Evolutionary conservation across 2,797 vertebrate genomes (phyloP).

Genomic region (Anabas testudineus): DNA sequence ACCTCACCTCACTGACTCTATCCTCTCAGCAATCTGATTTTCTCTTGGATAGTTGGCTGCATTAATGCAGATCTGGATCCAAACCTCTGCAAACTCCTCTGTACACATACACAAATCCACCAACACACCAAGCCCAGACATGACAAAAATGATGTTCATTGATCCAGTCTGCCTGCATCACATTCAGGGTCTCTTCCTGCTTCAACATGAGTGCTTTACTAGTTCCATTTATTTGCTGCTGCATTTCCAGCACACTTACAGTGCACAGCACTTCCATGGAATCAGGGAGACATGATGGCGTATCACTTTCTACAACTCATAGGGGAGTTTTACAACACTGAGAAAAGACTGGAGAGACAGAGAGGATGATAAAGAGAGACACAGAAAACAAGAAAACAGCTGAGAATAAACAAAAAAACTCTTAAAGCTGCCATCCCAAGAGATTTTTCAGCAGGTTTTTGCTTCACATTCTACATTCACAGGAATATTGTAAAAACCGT

Average conservation of each 20-base stretch:
- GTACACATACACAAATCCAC: conserved; percentile 29
- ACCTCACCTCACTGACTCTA: conserved; percentile 20
- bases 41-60: conserved; percentile 25
- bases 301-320: conserved; percentile 50
- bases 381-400: conserved; percentile 19
- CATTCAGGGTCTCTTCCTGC: conserved; percentile 21
- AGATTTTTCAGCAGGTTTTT: not conserved
- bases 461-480: not conserved
- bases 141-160: conserved; percentile 62
- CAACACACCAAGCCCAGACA: conserved; percentile 27
- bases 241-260: conserved; percentile 30
- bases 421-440: conserved; percentile 3
- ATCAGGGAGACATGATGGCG: conserved; percentile 28
- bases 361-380: conserved; percentile 10
- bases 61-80: conserved; percentile 35
- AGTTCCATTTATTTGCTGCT: conserved; percentile 48
- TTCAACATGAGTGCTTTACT: conserved; percentile 18
- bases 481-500: not conserved
- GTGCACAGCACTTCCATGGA: conserved; percentile 28
- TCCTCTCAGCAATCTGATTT: conserved; percentile 37
- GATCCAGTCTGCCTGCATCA: conserved; percentile 41
- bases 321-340: conserved; percentile 26
- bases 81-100: conserved; percentile 37
- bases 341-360: conserved; percentile 17
- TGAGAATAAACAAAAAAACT: conserved; percentile 4